phyloP scores from a whole-genome alignment of 2,797 vertebrate genomes.

The Kryptolebias ocellatus region DNA sequence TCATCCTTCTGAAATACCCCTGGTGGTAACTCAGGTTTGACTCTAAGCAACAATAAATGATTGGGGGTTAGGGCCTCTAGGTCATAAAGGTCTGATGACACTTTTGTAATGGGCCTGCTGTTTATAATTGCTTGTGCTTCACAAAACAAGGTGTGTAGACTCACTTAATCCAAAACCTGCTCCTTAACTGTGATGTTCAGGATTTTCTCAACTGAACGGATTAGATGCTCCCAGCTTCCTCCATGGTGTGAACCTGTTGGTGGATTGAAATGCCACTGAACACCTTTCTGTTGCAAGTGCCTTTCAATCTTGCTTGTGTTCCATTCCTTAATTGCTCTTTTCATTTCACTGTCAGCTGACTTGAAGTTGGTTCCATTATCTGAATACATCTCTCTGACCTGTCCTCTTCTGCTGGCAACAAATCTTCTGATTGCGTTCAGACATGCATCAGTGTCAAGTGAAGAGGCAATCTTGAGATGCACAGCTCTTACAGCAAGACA shows the following conservation, averaged over 20 bases:
- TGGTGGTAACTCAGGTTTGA: too few species aligned
- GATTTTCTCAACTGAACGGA: not conserved
- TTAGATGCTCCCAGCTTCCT: not conserved
- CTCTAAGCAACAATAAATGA: slow-evolving; percentile 6
- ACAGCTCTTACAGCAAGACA: slow-evolving; percentile 2
- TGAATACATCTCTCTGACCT: slow-evolving; percentile 22
- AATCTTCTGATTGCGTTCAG: slow-evolving; percentile 10
- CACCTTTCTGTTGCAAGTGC: too few species aligned
- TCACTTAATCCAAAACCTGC: slow-evolving; percentile 24
- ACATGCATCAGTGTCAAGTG: slow-evolving; percentile 17
- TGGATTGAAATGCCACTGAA: not conserved
- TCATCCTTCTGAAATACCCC: too few species aligned
- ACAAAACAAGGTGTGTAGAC: slow-evolving; percentile 24
- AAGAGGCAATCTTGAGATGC: slow-evolving; percentile 9
- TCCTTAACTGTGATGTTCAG: slow-evolving; percentile 14
- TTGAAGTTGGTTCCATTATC: slow-evolving; percentile 2
- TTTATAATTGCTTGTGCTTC: slow-evolving; percentile 31
- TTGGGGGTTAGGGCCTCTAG: slow-evolving; percentile 18
- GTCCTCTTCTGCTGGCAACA: slow-evolving; percentile 22
- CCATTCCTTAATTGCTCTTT: too few species aligned
- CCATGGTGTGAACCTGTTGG: not conserved
- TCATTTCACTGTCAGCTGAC: too few species aligned
- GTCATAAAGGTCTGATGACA: slow-evolving; percentile 18
- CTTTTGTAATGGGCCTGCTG: slow-evolving; percentile 25
- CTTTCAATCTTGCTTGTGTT: too few species aligned